Conservation (phyloP, 2,797 vertebrate species). For the Tachyglossus aculeatus region DNA sequence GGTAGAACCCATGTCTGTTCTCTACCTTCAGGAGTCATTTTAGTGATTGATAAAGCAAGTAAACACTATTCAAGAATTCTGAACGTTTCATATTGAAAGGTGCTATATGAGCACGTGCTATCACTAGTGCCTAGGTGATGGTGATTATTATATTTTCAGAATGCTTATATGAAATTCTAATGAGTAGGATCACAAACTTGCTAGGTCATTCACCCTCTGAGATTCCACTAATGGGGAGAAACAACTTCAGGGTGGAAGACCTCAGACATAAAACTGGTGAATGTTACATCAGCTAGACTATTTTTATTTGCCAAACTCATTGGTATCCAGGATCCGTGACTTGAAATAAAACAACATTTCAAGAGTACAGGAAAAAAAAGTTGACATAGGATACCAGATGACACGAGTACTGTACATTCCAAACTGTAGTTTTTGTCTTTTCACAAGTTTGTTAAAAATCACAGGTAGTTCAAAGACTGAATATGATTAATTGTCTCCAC, state of each 20-base stretch:
- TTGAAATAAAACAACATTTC: not conserved
- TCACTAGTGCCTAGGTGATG: slow-evolving; percentile 9
- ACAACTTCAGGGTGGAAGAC: slow-evolving; percentile 27
- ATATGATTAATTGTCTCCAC: slow-evolving; percentile 27
- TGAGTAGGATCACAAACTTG: slow-evolving; percentile 5
- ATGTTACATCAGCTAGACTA: slow-evolving; percentile 25
- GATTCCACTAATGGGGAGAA: not conserved
- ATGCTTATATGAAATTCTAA: slow-evolving; percentile 35
- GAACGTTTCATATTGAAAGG: slow-evolving; percentile 36
- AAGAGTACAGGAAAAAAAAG: not conserved
- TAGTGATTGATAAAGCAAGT: slow-evolving; percentile 51
- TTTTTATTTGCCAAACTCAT: slow-evolving; percentile 39
- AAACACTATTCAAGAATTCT: slow-evolving; percentile 38
- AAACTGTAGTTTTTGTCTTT: not conserved
- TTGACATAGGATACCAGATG: not conserved
- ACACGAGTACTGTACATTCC: not conserved
- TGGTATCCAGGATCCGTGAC: slow-evolving; percentile 20
- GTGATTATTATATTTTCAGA: slow-evolving; percentile 36
- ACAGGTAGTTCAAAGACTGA: slow-evolving; percentile 25
- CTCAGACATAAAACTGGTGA: slow-evolving; percentile 39
- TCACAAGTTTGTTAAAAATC: slow-evolving; percentile 16
- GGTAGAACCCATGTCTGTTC: slow-evolving; percentile 45
- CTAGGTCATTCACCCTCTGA: slow-evolving; percentile 6
- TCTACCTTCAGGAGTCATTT: slow-evolving; percentile 21
- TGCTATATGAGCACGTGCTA: slow-evolving; percentile 10